A percentile compares a stretch with the other conserved stretches of the same genome.
Evolutionary conservation across 2,797 vertebrate genomes (phyloP).

Genomic region (Enteromius trimaculatus): DNA sequence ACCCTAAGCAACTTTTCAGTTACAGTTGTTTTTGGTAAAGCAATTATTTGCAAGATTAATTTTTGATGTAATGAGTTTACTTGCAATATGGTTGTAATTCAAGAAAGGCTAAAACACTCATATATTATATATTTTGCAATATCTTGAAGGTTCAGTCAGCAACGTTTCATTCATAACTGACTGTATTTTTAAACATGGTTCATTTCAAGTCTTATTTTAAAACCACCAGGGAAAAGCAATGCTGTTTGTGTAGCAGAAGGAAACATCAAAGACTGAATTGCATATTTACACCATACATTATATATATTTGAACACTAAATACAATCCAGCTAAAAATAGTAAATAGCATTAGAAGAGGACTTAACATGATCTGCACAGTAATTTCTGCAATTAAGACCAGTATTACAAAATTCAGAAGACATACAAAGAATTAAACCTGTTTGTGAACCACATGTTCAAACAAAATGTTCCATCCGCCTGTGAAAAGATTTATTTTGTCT

Average conservation of each 20-base stretch:
- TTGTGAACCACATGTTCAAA: conserved; percentile 21
- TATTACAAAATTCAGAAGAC: conserved; percentile 48
- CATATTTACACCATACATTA: conserved; percentile 37
- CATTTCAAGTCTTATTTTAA: not conserved
- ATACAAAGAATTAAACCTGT: conserved; percentile 53
- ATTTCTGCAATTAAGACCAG: conserved; percentile 54
- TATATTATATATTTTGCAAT: not conserved
- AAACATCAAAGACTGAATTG: conserved; percentile 15
- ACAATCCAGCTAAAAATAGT: conserved; percentile 57
- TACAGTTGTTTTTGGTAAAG: conserved; percentile 4
- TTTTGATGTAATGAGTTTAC: not conserved
- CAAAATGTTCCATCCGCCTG: conserved; percentile 10
- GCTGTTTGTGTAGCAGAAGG: not conserved
- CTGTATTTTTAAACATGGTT: not conserved
- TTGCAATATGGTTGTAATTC: not conserved
- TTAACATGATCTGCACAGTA: conserved; percentile 59
- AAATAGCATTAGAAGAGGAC: conserved; percentile 61
- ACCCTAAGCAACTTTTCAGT: not conserved
- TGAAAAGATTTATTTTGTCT: conserved; percentile 44
- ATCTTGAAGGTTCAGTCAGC: not conserved
- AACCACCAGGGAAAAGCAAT: conserved; percentile 2
- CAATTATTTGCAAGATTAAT: not conserved
- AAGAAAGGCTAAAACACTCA: not conserved
- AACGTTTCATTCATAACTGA: not conserved
- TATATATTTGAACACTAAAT: conserved; percentile 49